Base-by-base conservation (phyloP, 2,797 vertebrate genomes). In the Acanthopagrus latus region DNA sequence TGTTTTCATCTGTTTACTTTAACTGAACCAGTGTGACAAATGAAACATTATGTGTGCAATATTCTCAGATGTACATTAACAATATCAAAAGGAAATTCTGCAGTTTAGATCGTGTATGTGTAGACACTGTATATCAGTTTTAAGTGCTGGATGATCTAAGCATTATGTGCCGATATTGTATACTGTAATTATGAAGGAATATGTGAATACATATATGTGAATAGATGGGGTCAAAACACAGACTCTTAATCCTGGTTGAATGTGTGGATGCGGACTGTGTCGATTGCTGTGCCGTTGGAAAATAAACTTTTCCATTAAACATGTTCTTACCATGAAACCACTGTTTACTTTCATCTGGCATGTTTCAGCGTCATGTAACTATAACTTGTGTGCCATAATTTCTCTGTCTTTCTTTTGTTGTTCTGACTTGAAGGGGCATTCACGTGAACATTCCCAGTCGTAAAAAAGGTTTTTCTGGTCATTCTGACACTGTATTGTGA, bases 11-110 rank as follows among this genome's bases (percentile, higher is more conserved):
- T 63, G 52, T 78, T 83, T 56, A 59, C 50, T 50, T 74, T 67
- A 50, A 80, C 56, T 60, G 41, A 58, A 63, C 44, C 46, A 29
- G 50, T 78, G 57, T 68, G 33, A 59, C 73, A 33, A 73, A 74
- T 80, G 33, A 50, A 72, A 71, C 23, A 47, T 68, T 18, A 51
- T 81, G 73, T 82, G 86, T 88, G 81, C 79, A 86, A 83, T 87
- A 81, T 78, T 74, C 48, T 79, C 41, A 47, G 12, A 71, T 81
- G 41, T 74, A 80, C 17, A 64, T 68, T 68, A 64, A 69, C 48
- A 64, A 76, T 71, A 78, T 72, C 5, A 50, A 54, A 76, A 51
- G 29, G 29, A 51, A 33, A 63, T 58, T 64, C 6, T 33, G 14
- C 63, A 46, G n/a, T 8, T 54, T 78, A 68, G 46, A 66, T 57